Conservation (phyloP, 1,140 invertebrate genomes). For the Drosophila novamexicana region DNA sequence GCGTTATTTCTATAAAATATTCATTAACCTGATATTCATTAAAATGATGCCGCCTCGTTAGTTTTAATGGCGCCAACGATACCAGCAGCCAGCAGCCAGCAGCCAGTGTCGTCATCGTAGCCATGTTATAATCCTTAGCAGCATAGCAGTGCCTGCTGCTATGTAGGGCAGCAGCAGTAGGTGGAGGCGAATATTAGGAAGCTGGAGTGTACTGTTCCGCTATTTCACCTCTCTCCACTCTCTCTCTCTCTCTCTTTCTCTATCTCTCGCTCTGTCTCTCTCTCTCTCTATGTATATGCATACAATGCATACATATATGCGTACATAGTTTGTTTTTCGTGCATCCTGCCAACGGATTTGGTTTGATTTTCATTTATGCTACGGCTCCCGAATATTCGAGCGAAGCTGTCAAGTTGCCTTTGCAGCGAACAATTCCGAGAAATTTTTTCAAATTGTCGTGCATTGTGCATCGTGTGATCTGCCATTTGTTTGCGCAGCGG, state of each 20-base stretch:
- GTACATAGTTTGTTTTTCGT: not conserved
- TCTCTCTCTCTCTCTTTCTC: not conserved
- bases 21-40: constrained; percentile 80
- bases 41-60: constrained; percentile 72
- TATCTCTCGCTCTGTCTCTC: not conserved
- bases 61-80: constrained; percentile 69
- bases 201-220: constrained; percentile 13
- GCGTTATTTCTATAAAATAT: constrained; percentile 66
- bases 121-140: constrained; percentile 33
- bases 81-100: constrained; percentile 7
- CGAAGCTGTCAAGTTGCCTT: not conserved
- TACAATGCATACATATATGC: not conserved
- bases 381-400: not conserved
- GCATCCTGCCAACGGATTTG: not conserved
- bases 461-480: not conserved
- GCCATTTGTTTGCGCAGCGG: not conserved
- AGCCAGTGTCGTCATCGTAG: constrained; percentile 48
- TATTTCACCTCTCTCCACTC: not conserved
- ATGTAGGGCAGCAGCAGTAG: constrained; percentile 20
- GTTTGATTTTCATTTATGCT: constrained; percentile 3
- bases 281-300: not conserved
- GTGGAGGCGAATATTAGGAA: not conserved
- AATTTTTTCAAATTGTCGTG: not conserved
- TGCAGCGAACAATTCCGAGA: not conserved
- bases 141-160: constrained; percentile 21